Conservation (phyloP, 2,888 invertebrate species). For the Plutella xylostella region DNA sequence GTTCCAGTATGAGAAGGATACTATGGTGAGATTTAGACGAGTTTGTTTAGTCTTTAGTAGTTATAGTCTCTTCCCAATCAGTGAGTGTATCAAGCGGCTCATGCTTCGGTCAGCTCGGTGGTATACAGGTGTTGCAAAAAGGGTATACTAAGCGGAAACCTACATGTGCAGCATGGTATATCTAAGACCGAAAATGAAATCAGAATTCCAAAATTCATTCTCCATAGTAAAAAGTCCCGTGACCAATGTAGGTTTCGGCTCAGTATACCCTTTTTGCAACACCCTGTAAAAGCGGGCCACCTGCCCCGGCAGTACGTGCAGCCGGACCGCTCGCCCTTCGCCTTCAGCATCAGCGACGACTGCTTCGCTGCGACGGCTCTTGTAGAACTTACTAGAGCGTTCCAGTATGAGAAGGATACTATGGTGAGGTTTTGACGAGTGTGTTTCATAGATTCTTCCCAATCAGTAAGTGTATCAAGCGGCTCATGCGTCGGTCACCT, state of each 20-base stretch:
- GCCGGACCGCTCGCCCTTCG: conserved; percentile 70
- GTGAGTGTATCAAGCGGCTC: conserved; percentile 80
- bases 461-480: conserved; percentile 73
- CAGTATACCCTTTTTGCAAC: too few species aligned
- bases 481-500: conserved; percentile 90
- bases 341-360: conserved; percentile 75
- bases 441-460: background rate
- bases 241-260: too few species aligned
- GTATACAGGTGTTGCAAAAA: too few species aligned
- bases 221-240: too few species aligned
- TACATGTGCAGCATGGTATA: too few species aligned
- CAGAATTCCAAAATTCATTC: too few species aligned
- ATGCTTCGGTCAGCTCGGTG: conserved; percentile 91
- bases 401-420: conserved; percentile 82
- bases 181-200: too few species aligned
- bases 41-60: too few species aligned
- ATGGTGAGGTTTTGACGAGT: conserved; percentile 48
- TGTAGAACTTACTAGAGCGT: conserved; percentile 77
- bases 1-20: conserved; percentile 82
- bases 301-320: conserved; percentile 74
- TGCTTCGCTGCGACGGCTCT: conserved; percentile 78
- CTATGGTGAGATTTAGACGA: conserved; percentile 59
- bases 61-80: too few species aligned
- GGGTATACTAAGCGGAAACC: too few species aligned
- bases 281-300: conserved; percentile 91